Base-by-base conservation (phyloP, 2,797 vertebrate genomes). In the Spinus pinus region DNA sequence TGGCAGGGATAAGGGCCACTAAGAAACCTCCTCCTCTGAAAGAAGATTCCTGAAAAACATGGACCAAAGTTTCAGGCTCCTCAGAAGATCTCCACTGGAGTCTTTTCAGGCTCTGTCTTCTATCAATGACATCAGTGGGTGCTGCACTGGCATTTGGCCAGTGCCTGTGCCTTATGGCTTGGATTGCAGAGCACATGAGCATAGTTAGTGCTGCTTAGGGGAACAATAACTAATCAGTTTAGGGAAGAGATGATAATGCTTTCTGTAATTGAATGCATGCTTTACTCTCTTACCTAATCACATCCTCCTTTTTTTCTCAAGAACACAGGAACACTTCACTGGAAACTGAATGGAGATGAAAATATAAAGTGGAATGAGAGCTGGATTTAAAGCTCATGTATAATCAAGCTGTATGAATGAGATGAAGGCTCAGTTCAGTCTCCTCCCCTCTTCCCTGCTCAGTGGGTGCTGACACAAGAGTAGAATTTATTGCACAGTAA, bases 191-290 rank as follows among this genome's bases (percentile, higher is more conserved):
- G 35, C 69, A 44, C n/a, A 17, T 46, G 46, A 71, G 46, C 20
- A 12, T 14, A 50, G 46, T 67, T 54, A 83, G 69, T 69, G 50
- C 47, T 90, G 5, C 57, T 88, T 74, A 81, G 71, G 50, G 22
- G 64, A 94, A 94, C 71, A 95, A 91, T 85, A 85, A 84, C 62
- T 95, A 90, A 92, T 95, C 87, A 92, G 75, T 77, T 86, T 80
- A 77, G n/a, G 72, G 46, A 39, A 87, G 56, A 91, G 41, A 82
- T 60, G 39, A 64, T 81, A 67, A 8, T 75, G 31, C 31, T 69
- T 91, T 91, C 74, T 44, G 37, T 81, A 78, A 94, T 11, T 0
- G 1, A 88, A 83, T 46, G 25, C 39, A 20, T 30, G 16, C 62
- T 90, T 86, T 53, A n/a, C 31, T 85, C 35, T 91, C 56, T 64